Evolutionary conservation across 2,888 invertebrate species (phyloP), one percentile per base, ranked within the genome.

Genomic region (Drosophila rubida): DNA sequence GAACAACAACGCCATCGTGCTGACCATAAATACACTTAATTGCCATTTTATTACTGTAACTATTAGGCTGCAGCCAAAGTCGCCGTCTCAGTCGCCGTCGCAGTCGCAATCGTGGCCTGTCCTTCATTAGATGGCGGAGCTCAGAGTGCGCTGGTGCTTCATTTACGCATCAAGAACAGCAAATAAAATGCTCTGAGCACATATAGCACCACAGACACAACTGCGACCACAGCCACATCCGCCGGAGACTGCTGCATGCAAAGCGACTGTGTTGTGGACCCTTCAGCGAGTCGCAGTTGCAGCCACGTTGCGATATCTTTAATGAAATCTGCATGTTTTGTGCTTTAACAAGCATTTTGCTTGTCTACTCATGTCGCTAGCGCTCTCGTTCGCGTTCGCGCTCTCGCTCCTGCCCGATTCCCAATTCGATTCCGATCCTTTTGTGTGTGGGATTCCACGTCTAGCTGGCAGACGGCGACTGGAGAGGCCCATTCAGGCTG

Each of bases 271-370:
- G 67, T 76, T 50, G 50, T 50, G 50, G 63, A 69, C 80, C 86
- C 80, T 82, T 87, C 72, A 75, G 51, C 71, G 48, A 58, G 55
- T 8, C 65, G 57, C 82, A 57, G 63, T 60, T 60, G 58, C 54
- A 70, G 66, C 27, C 2, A 42, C 39, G n/a, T 50, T 14, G 66
- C 81, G 65, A 81, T 90, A 90, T 89, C 89, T 89, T 85, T 90
- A 89, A 90, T 89, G 88, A 90, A 89, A 89, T 89, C 90, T 88
- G 84, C 90, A 90, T 89, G 90, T 89, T 90, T 78, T 88, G 85
- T 78, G 87, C 89, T 79, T 89, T 89, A 89, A 89, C 89, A 90
- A 89, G 89, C 89, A 85, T 89, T 88, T 88, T 80, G 78, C 89
- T 90, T 90, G 89, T 90, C 89, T 89, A 83, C 90, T 89, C 89